Percentiles rank a stretch among this genome's conserved stretches.
phyloP scores from a whole-genome alignment of 2,797 vertebrate genomes.

The Ceryle rudis region DNA sequence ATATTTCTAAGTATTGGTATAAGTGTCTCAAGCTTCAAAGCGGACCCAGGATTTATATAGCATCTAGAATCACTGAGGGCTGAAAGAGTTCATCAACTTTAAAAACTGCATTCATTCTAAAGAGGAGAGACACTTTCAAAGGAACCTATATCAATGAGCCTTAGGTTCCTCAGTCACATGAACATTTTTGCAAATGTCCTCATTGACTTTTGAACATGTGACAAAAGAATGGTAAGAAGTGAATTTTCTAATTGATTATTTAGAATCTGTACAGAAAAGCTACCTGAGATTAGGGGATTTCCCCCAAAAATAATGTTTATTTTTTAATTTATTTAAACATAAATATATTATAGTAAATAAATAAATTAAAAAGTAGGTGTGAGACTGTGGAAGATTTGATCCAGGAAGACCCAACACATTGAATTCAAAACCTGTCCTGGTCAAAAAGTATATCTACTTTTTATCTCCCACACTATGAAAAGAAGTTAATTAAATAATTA shows the following conservation, averaged over 20 bases:
- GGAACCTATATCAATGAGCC: background rate
- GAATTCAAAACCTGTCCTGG: background rate
- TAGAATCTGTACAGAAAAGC: background rate
- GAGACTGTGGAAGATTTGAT: background rate
- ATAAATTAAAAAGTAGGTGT: background rate
- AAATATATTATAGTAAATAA: background rate
- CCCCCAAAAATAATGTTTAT: fast-evolving
- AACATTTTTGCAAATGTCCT: background rate
- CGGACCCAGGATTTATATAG: background rate
- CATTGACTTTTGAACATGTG: background rate
- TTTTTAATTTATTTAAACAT: background rate
- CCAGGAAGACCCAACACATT: background rate
- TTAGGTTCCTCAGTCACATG: conserved; percentile 6
- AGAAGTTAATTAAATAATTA: background rate
- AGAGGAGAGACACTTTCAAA: background rate
- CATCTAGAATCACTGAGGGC: background rate
- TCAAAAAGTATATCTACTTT: background rate
- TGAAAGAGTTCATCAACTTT: background rate
- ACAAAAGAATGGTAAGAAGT: background rate
- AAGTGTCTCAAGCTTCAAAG: background rate
- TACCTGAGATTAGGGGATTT: fast-evolving
- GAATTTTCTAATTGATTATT: background rate
- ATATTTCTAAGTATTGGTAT: background rate
- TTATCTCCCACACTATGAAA: background rate
- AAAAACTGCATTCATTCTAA: background rate